Base-by-base conservation (phyloP, 2,797 vertebrate species). In the Tamandua tetradactyla region DNA sequence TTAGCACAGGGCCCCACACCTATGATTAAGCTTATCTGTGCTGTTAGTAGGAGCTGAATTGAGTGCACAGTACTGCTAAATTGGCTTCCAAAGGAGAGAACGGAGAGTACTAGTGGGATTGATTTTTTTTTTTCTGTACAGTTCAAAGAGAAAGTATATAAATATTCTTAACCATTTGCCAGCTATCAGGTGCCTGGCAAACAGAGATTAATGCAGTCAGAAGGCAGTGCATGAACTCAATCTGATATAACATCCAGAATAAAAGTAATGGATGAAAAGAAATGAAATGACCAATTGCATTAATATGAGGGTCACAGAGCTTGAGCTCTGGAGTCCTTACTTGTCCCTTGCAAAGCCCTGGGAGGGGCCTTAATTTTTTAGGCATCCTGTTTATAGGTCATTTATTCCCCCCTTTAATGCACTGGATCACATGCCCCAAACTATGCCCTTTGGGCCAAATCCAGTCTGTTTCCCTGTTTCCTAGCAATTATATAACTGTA, bases 41-140 rank as follows among this genome's bases (percentile, higher is more conserved):
- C 76, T 55, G 69, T 86, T 95, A 87, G 69, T 90, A 23, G 78
- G 78, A 94, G 35, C 68, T n/a, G 83, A 88, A 71, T 47, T 89
- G 44, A 85, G 93, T 27, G 62, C 62, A 47, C 4, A 12, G 49
- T 91, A 40, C 72, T 95, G 62, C 69, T 95, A 92, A 96, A 92
- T 79, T 95, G 85, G 68, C 90, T 92, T 95, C 81, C 57, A 90
- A 61, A 44, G 35, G 68, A 74, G 35, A 59, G 72, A 87, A 76
- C 80, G 81, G 61, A 57, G n/a, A 84, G 72, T 80, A 37, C 92
- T 35, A 5, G 20, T 30, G 32, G 72, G 82, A 82, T 42, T 35
- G 71, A 64, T 40, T 95, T 89, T 69, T 57, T 75, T 37, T 62
- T 35, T 35, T 17, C 37, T 7, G 8, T 87, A 55, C 37, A 57